Evolutionary conservation across 2,888 invertebrate species (phyloP).

Genomic region (Agonopterix arenella): DNA sequence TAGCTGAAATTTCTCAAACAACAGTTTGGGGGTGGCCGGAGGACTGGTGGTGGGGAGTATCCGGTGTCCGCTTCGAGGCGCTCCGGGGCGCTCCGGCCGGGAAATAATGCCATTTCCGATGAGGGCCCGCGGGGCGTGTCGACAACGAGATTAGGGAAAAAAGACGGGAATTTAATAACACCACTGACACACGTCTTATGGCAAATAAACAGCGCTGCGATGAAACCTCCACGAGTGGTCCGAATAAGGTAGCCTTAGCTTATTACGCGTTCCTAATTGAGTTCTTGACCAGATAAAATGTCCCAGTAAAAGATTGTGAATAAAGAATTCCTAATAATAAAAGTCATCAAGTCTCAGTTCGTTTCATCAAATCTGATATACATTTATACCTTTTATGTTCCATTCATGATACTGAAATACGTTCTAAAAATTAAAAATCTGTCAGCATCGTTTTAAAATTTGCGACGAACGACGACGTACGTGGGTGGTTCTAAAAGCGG

Average conservation of each 20-base stretch:
- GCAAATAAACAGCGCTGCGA: conserved; percentile 30
- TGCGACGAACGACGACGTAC: conserved; percentile 15
- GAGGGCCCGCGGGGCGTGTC: conserved; percentile 59
- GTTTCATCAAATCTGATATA: no score
- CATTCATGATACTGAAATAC: no score
- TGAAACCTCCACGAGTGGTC: no score
- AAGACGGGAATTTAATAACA: conserved; percentile 65
- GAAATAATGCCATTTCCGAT: conserved; percentile 71
- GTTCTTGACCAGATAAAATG: no score
- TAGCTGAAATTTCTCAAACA: conserved; percentile 42
- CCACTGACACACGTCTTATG: conserved; percentile 46
- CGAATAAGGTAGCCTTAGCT: no score
- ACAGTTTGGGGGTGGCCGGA: conserved; percentile 32
- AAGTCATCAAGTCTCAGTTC: no score
- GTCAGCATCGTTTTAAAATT: conserved; percentile 21
- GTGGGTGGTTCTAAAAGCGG: conserved; percentile 43
- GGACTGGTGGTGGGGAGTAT: conserved; percentile 36
- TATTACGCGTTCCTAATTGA: no score
- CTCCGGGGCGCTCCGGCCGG: conserved; percentile 34
- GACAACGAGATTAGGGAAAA: conserved; percentile 63
- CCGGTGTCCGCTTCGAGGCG: conserved; percentile 52
- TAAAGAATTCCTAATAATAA: no score
- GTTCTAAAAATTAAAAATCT: conserved; percentile 4
- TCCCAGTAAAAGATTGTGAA: no score
- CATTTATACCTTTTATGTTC: no score